Evolutionary conservation across 2,888 invertebrate species (phyloP), one percentile per base, ranked within the genome.

Genomic region (Loripinus fragilis): DNA sequence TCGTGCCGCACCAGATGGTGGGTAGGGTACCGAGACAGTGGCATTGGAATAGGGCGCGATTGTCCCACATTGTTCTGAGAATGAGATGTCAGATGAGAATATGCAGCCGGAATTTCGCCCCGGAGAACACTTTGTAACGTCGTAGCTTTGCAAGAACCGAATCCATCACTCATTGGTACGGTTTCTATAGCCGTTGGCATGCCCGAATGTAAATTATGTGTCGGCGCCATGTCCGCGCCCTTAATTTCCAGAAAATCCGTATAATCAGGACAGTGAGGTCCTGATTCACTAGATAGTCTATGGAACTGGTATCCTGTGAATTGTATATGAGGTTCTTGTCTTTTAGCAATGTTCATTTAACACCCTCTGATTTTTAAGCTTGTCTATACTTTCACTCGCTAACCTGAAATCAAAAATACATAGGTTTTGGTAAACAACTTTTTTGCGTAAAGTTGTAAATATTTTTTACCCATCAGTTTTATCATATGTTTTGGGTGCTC

Each of bases 81-180:
- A n/a, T n/a, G n/a, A 25, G 82, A 74, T 10, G 88, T 81, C 33
- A 90, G 74, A 72, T 91, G 90, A 45, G 90, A 86, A 70, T 91
- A 91, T 0, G 88, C 89, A 0, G 88, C 81, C 1, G 91, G 91
- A 33, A 91, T 82, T 70, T 90, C 88, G 0, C 91, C 91, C 55
- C 86, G 82, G 66, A 91, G 78, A 10, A 91, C 90, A 75, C 88
- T 90, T 35, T 90, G 88, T 35, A 91, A 76, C 0, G 89, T 89
- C 20, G 55, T 55, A 50, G 71, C 48, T 45, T 48, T 68, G 35
- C 55, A 69, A 42, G 64, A 38, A 60, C 72, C 48, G 17, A 60
- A 30, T n/a, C 65, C 42, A 17, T 70, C 70, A 30, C 42, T 35
- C 23, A 52, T 70, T 25, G 50, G 52, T 3, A 41, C 28, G 1